These are phyloP conservation scores for Pollimyrus isidori DNA, from an alignment of 2,113 vertebrate genomes.

Conservation along the genomic window DNA sequence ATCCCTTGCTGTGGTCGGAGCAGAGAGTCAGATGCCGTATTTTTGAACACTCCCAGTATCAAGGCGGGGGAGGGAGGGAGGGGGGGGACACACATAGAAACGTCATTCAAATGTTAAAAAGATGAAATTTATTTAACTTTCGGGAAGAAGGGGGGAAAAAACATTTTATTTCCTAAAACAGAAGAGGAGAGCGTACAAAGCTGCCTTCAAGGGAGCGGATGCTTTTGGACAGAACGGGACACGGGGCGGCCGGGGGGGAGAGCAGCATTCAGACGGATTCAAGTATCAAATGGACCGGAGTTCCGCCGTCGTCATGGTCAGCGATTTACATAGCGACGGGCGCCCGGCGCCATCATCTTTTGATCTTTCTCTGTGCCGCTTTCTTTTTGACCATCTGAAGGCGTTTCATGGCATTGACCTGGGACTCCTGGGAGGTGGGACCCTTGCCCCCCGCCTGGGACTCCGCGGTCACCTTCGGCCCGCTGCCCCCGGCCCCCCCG, in stretches of 20 bases:
- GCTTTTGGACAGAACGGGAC: not conserved
- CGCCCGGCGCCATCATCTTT: slow-evolving; percentile 62
- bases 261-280: slow-evolving; percentile 43
- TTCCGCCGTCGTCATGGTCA: not conserved
- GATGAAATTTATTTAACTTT: slow-evolving; percentile 14
- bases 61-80: not conserved
- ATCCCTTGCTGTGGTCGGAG: not conserved
- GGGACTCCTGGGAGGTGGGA: slow-evolving; percentile 89
- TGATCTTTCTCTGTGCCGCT: slow-evolving; percentile 91
- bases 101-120: slow-evolving; percentile 9
- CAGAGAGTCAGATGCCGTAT: not conserved
- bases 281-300: slow-evolving; percentile 41
- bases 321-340: not conserved
- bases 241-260: slow-evolving; percentile 26
- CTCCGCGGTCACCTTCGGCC: slow-evolving; percentile 54
- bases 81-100: slow-evolving; percentile 12
- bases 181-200: not conserved
- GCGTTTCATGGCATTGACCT: slow-evolving; percentile 94
- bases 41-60: not conserved
- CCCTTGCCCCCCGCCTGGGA: slow-evolving; percentile 65
- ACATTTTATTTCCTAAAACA: slow-evolving; percentile 17
- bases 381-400: slow-evolving; percentile 98
- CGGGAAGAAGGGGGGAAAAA: not conserved
- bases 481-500: slow-evolving; percentile 51
- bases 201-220: slow-evolving; percentile 4